Conservation (phyloP, 2,888 invertebrate genomes). For the Stenodera caucasica region DNA sequence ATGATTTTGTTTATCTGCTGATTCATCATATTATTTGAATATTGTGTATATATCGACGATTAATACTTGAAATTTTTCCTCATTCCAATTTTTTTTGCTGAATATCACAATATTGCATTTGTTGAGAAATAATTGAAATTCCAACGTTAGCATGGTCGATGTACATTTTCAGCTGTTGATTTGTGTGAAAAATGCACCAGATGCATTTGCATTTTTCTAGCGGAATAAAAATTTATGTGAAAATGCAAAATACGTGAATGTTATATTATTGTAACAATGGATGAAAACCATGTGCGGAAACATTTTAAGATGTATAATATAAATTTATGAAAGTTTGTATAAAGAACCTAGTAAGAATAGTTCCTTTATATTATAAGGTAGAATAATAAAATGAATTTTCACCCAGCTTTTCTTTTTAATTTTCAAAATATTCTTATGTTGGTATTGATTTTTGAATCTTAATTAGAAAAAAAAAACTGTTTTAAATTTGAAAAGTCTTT, state of each 20-base stretch:
- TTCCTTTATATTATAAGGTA: not conserved
- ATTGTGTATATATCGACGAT: not conserved
- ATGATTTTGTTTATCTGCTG: not conserved
- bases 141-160: constrained; percentile 20
- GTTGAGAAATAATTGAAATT: constrained; percentile 21
- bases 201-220: constrained; percentile 27
- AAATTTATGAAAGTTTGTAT: not conserved
- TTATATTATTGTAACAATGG: constrained; percentile 16
- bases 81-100: not conserved
- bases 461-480: not conserved
- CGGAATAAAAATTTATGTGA: constrained; percentile 23
- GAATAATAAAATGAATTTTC: no score
- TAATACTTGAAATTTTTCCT: constrained; percentile 7
- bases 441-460: not conserved
- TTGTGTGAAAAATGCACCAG: constrained; percentile 29
- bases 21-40: no score
- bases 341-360: not conserved
- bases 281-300: not conserved
- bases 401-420: no score
- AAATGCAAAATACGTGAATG: constrained; percentile 21
- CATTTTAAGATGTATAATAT: not conserved
- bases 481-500: not conserved
- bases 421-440: no score
- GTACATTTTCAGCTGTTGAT: constrained; percentile 26
- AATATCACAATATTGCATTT: constrained; percentile 3